phyloP scores from a whole-genome alignment of 1,140 invertebrate genomes.

The Planococcus citri region DNA sequence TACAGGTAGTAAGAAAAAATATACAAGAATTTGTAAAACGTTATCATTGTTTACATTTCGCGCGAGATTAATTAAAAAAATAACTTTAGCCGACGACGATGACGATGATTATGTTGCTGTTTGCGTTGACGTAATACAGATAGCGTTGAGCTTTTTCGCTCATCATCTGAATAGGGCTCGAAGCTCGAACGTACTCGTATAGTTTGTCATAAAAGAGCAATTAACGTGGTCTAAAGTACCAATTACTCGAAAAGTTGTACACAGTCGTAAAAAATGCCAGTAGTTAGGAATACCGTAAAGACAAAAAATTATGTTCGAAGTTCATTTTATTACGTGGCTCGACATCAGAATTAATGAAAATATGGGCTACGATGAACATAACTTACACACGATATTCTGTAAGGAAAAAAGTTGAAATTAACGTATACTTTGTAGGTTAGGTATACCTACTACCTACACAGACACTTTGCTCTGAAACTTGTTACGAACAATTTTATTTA shows the following conservation, averaged over 20 bases:
- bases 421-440: no score
- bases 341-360: conserved; percentile 1
- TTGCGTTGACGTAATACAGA: neutral
- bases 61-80: neutral
- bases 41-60: neutral
- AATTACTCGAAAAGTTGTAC: neutral
- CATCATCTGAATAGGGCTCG: no score
- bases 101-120: no score
- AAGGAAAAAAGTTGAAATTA: no score
- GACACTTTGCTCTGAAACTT: no score
- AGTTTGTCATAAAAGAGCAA: neutral
- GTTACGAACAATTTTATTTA: no score
- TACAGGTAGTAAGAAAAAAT: no score
- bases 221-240: conserved; percentile 1
- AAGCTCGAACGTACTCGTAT: neutral
- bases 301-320: neutral
- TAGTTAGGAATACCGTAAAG: neutral
- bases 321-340: neutral
- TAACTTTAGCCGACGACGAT: neutral
- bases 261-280: neutral
- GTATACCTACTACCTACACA: no score
- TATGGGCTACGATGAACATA: neutral
- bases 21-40: no score
- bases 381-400: neutral
- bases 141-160: neutral